Evolutionary conservation across 2,113 vertebrate species (phyloP).

Genomic region (Eleginops maclovinus): DNA sequence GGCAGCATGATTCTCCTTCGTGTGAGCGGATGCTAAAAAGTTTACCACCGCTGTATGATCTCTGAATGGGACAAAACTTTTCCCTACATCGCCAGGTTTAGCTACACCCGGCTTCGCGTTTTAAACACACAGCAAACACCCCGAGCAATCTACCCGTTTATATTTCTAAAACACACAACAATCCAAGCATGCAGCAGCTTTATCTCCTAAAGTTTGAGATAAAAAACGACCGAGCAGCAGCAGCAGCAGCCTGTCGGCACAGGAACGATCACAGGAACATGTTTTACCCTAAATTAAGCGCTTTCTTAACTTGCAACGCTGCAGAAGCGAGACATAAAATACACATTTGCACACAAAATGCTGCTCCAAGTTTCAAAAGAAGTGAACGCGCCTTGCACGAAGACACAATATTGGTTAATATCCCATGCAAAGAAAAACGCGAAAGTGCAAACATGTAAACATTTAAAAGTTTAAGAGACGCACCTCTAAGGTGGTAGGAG

Average conservation of each 20-base stretch:
- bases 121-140: not conserved
- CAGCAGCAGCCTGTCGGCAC: not conserved
- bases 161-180: not conserved
- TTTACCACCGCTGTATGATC: slow-evolving; percentile 55
- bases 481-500: slow-evolving; percentile 52
- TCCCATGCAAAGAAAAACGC: not conserved
- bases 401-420: not conserved
- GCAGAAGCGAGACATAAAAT: slow-evolving; percentile 11
- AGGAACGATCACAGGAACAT: not conserved
- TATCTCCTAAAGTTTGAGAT: slow-evolving; percentile 35
- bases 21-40: slow-evolving; percentile 62
- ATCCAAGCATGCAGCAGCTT: slow-evolving; percentile 5
- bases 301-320: slow-evolving; percentile 5
- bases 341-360: not conserved
- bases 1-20: slow-evolving; percentile 31
- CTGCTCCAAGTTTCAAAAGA: slow-evolving; percentile 1
- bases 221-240: slow-evolving; percentile 3
- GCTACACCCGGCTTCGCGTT: slow-evolving; percentile 17
- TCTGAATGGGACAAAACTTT: slow-evolving; percentile 72
- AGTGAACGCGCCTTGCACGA: slow-evolving; percentile 12
- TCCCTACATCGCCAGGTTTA: slow-evolving; percentile 27
- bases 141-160: not conserved
- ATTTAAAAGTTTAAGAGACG: slow-evolving; percentile 68
- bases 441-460: slow-evolving; percentile 25
- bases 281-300: not conserved